phyloP scores from a whole-genome alignment of 1,140 invertebrate species.

The Pseudachorutes palmiensis region DNA sequence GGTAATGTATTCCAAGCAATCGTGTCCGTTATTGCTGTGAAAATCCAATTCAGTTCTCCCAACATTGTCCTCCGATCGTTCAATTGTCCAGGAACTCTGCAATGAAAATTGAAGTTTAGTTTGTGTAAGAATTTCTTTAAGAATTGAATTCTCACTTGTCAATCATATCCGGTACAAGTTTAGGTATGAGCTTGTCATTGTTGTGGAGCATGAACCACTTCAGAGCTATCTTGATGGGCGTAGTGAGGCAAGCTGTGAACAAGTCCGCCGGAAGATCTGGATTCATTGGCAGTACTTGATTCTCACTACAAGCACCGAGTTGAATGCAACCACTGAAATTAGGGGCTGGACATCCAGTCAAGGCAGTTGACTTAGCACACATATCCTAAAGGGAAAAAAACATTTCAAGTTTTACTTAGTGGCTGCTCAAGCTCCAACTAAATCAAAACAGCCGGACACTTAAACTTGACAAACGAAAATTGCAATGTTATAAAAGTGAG shows the following conservation, averaged over 20 bases:
- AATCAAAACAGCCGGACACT: too few species aligned
- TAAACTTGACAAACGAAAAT: too few species aligned
- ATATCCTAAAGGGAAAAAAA: constrained; percentile 31
- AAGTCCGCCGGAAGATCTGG: constrained; percentile 96
- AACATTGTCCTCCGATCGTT: constrained; percentile 94
- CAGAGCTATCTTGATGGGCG: constrained; percentile 93
- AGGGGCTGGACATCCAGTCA: constrained; percentile 34
- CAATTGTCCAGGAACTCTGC: constrained; percentile 85
- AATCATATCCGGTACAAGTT: constrained; percentile 69
- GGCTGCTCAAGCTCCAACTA: too few species aligned
- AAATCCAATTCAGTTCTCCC: constrained; percentile 99
- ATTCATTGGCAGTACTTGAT: constrained; percentile 93
- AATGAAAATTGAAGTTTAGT: constrained; percentile 15
- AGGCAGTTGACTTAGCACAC: constrained; percentile 36
- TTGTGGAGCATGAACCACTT: constrained; percentile 88
- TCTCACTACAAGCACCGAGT: constrained; percentile 82
- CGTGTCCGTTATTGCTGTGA: constrained; percentile 99
- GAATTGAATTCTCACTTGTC: constrained; percentile 63
- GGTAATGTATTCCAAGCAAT: constrained; percentile 97
- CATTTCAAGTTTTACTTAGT: background rate
- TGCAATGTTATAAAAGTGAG: too few species aligned
- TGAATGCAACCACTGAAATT: constrained; percentile 86
- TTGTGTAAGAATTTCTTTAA: background rate
- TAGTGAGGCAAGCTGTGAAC: constrained; percentile 95
- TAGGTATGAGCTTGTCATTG: constrained; percentile 68